Base-by-base conservation (phyloP, 2,888 invertebrate species). In the Tolmerus cingulatus region DNA sequence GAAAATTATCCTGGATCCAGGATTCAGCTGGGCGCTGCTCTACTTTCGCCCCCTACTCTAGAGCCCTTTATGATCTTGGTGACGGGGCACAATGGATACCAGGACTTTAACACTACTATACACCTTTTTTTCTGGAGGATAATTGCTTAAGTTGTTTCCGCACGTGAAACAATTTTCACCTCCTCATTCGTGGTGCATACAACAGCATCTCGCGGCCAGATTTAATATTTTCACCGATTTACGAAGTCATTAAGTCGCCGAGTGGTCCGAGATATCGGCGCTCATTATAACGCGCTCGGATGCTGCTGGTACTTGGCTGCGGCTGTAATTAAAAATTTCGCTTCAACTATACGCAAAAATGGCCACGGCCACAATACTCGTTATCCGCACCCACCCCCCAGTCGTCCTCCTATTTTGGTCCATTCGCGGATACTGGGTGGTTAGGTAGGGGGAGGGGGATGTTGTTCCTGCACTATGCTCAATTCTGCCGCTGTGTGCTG, bases 221-320 rank as follows among this genome's bases (percentile, higher is more conserved):
- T 82, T 82, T 82, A 82, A 82, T 82, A 82, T 82, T 82, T 66
- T 82, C 51, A 37, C 37, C 40, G 82, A 82, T 82, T 82, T 82
- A 51, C 82, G 30, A 82, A 57, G 66, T 57, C 82, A 82, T 82
- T 82, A 82, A 57, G 57, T 66, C 55, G 1, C 23, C 23, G 66
- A 23, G 27, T 23, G 27, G 66, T 19, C 51, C 30, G 82, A 82
- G 27, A 82, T 57, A 82, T 82, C n/a, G 57, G 55, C 57, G 19
- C 57, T 55, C 82, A 82, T 82, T 82, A 66, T 19, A 51, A 82
- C 16, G 23, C n/a, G 55, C 23, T 23, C 55, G 81, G 30, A n/a
- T 55, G 30, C 12, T 23, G 19, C 51, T 46, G 27, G 19, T 27
- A 51, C 79, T 27, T 27, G 12, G 46, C 79, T 14, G 57, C 5